Percentiles rank a stretch among this genome's conserved stretches.
Conservation (phyloP, 2,113 vertebrate species). For the Lethenteron reissneri region DNA sequence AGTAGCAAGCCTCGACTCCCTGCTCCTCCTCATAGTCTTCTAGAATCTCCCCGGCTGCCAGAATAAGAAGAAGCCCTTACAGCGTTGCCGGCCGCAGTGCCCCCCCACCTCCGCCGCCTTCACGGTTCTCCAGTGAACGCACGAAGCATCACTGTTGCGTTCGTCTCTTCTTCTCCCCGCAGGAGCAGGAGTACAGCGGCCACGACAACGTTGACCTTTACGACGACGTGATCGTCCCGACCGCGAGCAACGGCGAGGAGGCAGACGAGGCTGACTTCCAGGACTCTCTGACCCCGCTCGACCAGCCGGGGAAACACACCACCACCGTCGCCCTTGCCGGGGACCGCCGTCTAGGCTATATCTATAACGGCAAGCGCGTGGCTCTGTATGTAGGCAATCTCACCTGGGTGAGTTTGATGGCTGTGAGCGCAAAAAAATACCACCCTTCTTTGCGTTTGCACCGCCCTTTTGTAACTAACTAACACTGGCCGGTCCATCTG, state of each 20-base stretch:
- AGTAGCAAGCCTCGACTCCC: too few species aligned
- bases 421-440: too few species aligned
- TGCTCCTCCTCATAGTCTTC: too few species aligned
- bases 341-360: slow-evolving; percentile 64
- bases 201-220: slow-evolving; percentile 95
- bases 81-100: too few species aligned
- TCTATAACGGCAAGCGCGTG: slow-evolving; percentile 84
- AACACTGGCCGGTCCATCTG: too few species aligned
- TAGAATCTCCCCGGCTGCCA: too few species aligned
- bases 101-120: background rate
- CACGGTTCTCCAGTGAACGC: background rate
- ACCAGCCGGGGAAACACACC: slow-evolving; percentile 68
- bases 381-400: slow-evolving; percentile 90
- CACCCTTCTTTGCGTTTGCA: too few species aligned
- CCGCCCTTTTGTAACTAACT: too few species aligned
- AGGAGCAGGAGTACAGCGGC: slow-evolving; percentile 90
- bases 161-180: background rate
- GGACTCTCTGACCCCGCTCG: slow-evolving; percentile 58
- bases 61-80: too few species aligned
- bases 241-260: slow-evolving; percentile 93
- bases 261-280: slow-evolving; percentile 89
- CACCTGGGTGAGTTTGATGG: slow-evolving; percentile 61
- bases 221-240: slow-evolving; percentile 91
- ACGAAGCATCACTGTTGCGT: background rate
- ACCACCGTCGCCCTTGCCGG: slow-evolving; percentile 14